phyloP scores from a whole-genome alignment of 2,888 invertebrate species.

The Physocephala rufipes region DNA sequence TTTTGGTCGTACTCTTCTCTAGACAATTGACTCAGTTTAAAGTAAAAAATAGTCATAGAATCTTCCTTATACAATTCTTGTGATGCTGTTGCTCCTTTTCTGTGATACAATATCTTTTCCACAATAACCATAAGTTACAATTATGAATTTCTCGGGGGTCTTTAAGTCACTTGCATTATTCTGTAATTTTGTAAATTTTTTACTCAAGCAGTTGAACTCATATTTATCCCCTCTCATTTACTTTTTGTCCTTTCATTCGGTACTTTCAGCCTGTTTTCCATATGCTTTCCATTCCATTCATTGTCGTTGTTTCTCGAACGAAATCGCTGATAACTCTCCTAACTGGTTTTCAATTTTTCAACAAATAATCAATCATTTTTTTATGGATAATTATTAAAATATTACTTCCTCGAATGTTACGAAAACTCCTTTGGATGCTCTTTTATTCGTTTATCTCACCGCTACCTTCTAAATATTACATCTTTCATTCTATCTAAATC shows the following conservation, averaged over 20 bases:
- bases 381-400: neutral
- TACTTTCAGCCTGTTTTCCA: neutral
- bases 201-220: neutral
- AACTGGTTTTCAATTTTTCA: slow-evolving; percentile 2
- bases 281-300: neutral
- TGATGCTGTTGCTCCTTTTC: too few species aligned
- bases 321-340: slow-evolving; percentile 20
- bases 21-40: too few species aligned
- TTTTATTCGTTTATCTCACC: too few species aligned
- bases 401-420: neutral
- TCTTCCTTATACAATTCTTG: too few species aligned
- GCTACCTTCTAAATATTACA: neutral
- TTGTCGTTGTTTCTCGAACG: neutral
- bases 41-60: too few species aligned
- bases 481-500: neutral
- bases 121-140: neutral
- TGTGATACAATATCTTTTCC: too few species aligned
- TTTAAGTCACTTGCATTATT: neutral
- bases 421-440: neutral
- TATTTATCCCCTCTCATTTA: neutral
- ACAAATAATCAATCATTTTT: slow-evolving; percentile 11
- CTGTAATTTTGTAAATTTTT: slow-evolving; percentile 13
- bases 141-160: neutral
- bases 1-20: too few species aligned
- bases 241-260: neutral